Base-by-base conservation (phyloP, 2,113 vertebrate genomes). In the Otus sunia region DNA sequence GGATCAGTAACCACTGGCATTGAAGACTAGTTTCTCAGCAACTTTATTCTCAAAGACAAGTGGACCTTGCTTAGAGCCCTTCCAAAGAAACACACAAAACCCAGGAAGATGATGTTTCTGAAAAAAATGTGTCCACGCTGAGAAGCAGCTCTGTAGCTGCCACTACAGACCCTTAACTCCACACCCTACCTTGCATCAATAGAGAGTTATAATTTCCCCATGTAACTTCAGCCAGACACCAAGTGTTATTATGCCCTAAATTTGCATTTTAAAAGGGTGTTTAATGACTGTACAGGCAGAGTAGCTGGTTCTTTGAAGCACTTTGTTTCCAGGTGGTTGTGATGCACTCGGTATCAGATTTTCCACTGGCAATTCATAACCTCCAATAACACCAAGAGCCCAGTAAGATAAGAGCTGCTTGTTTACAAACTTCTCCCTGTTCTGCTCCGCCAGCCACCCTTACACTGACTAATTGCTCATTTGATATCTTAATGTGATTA, bases 281-380 rank as follows among this genome's bases (percentile, higher is more conserved):
- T 92, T 13, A 41, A n/a, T 37, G 56, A 39, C 22, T 64, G 58
- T 34, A 30, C 49, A 43, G 53, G 47, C 47, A 88, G 47, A 29
- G n/a, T 2, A 59, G 32, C 62, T 34, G 63, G 12, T 21, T 67
- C 50, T 39, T 39, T 19, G 26, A 47, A 55, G 58, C 47, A 13
- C 29, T 25, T 47, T 29, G 10, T 56, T 60, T 81, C 41, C 80
- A 50, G 22, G n/a, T 39, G 62, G 15, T 10, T 76, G 43, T 21
- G 47, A 26, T 17, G 20, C 23, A n/a, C 36, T 56, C 0, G 0
- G 7, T 30, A 34, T 37, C 37, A 49, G 27, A 32, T 34, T 81
- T 74, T 78, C 78, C 76, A 59, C 50, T 32, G 12, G 36, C 25
- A 83, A 55, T 69, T 89, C 27, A 39, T 39, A 81, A 55, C 37